Percentiles rank a stretch among this genome's conserved stretches.
Conservation (phyloP, 2,888 invertebrate genomes). For the Andrena minutula region DNA sequence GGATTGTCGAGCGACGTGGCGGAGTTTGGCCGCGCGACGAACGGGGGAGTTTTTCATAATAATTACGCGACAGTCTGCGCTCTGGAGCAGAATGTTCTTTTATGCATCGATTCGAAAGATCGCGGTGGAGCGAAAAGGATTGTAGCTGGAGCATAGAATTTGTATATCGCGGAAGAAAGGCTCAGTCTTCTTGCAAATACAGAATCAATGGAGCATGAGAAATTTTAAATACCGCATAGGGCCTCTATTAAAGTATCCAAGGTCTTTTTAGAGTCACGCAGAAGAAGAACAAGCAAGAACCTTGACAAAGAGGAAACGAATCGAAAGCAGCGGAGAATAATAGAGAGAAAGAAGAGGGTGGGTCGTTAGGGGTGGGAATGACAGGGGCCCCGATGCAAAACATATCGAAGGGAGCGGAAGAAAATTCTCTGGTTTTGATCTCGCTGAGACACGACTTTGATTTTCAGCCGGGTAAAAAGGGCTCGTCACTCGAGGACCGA, state of each 20-base stretch:
- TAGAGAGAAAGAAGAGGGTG: neutral
- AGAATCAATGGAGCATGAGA: no score
- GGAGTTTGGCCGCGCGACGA: neutral
- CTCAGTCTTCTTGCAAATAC: no score
- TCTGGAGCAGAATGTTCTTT: neutral
- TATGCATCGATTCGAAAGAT: constrained; percentile 11
- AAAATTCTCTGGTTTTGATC: constrained; percentile 46
- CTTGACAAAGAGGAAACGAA: neutral
- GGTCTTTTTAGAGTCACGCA: no score
- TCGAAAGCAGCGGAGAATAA: no score
- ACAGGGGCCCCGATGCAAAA: constrained; percentile 18
- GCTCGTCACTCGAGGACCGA: constrained; percentile 39
- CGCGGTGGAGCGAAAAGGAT: neutral
- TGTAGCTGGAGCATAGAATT: neutral
- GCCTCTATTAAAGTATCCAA: no score
- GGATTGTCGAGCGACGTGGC: constrained; percentile 19
- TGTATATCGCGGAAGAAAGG: neutral
- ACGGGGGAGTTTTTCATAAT: constrained; percentile 37
- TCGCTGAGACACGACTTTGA: constrained; percentile 55
- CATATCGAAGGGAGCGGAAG: constrained; percentile 16
- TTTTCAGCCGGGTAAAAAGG: constrained; percentile 52
- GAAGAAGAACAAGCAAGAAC: neutral
- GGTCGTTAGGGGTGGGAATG: constrained; percentile 4
- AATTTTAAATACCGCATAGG: no score
- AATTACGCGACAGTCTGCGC: constrained; percentile 34